Evolutionary conservation across 1,140 invertebrate genomes (phyloP).

Genomic region (Lepidurus apus): DNA sequence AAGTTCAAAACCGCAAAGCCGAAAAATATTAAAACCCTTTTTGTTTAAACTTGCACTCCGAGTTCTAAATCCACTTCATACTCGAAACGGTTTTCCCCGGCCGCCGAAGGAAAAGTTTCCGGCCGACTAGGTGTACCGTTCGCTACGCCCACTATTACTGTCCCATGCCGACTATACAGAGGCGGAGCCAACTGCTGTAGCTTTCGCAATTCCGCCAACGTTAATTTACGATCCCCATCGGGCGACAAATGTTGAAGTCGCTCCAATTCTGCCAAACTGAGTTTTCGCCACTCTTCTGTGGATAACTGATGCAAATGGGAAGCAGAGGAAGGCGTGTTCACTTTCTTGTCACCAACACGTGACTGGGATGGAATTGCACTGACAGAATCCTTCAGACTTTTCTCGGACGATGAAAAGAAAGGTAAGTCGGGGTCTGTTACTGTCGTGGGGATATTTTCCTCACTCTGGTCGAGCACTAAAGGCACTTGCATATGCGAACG

Average conservation of each 20-base stretch:
- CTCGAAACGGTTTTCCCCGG: not conserved
- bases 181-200: slow-evolving; percentile 28
- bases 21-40: not conserved
- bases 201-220: slow-evolving; percentile 31
- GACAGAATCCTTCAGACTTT: not conserved
- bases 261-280: slow-evolving; percentile 31
- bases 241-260: slow-evolving; percentile 31
- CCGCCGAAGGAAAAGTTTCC: not conserved
- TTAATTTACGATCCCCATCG: slow-evolving; percentile 28
- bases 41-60: slow-evolving; percentile 8
- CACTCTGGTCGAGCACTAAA: not conserved
- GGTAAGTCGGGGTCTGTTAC: not conserved
- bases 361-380: slow-evolving; percentile 13
- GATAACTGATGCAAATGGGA: slow-evolving; percentile 31
- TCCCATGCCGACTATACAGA: slow-evolving; percentile 8
- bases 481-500: slow-evolving; percentile 42
- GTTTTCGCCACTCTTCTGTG: slow-evolving; percentile 27
- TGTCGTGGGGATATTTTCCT: slow-evolving; percentile 15
- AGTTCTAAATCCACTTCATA: slow-evolving; percentile 6
- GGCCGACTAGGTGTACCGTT: not conserved
- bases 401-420: not conserved
- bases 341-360: not conserved
- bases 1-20: slow-evolving; percentile 1
- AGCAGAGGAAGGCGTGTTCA: slow-evolving; percentile 35
- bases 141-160: not conserved